Evolutionary conservation across 2,888 invertebrate genomes (phyloP).

Genomic region (Fissipunctia ypsillon): DNA sequence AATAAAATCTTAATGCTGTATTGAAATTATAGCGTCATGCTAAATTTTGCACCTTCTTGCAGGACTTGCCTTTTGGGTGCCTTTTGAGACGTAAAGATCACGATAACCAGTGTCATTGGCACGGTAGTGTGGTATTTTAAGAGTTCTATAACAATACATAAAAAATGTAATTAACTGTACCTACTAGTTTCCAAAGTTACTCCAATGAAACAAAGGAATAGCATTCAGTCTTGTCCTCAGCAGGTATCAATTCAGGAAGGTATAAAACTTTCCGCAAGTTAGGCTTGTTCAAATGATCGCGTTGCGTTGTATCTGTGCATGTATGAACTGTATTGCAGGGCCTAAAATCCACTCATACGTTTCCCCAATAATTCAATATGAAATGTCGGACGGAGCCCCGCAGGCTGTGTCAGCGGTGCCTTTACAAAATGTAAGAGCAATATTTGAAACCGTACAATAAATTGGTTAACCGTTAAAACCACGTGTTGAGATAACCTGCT

Average conservation of each 20-base stretch:
- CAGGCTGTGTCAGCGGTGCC: background rate
- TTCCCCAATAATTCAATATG: background rate
- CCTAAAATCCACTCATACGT: background rate
- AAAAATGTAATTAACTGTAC: background rate
- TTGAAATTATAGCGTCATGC: background rate
- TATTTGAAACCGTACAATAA: background rate
- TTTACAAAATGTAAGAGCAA: constrained; percentile 37
- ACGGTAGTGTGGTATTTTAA: background rate
- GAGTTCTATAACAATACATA: background rate
- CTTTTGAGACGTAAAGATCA: background rate
- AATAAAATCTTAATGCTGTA: background rate
- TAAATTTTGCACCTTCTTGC: background rate
- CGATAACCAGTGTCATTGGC: background rate
- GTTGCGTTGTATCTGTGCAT: background rate
- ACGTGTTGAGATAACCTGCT: constrained; percentile 52
- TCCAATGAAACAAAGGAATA: background rate
- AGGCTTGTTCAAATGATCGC: background rate
- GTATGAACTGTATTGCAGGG: too few species aligned
- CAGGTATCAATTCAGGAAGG: background rate
- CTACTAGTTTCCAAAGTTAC: background rate
- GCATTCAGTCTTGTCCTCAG: background rate
- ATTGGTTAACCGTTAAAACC: constrained; percentile 26
- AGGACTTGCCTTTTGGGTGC: background rate
- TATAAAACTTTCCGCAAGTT: background rate
- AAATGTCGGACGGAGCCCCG: too few species aligned